Evolutionary conservation across 2,797 vertebrate genomes (phyloP), one percentile per base, ranked within the genome.

Genomic region (Trematomus bernacchii): DNA sequence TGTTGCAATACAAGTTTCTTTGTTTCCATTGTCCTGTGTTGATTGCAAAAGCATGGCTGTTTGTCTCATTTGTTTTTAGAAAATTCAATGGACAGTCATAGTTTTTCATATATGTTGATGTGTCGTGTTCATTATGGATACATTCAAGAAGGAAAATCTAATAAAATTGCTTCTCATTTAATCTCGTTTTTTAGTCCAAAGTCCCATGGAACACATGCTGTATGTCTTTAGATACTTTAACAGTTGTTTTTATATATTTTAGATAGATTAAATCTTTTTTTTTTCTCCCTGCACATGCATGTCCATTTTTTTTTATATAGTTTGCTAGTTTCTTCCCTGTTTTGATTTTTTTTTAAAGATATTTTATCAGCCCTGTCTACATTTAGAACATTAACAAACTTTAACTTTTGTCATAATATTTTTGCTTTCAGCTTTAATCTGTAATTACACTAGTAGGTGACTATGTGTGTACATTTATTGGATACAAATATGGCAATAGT

Each of bases 1-100:
- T 83, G 73, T 70, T 82, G 87, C 52, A 73, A 18, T 47, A 63
- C 85, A 81, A 79, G 82, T 90, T 90, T 66, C 33, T 48, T 27
- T 77, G 13, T 68, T 60, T 23, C 19, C 48, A 55, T 21, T 57
- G 55, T 66, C 6, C 10, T 43, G 40, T 71, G n/a, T 18, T 10
- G 14, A 48, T 46, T 21, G 14, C 46, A 70, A 6, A 27, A 37
- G 21, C 10, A n/a, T 57, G 27, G 18, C 10, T 60, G 11, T 54
- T 30, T 60, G 4, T 65, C 11, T 50, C 21, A 43, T 13, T 7
- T 7, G 13, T 33, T 13, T 7, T 7, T 10, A 27, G 9, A 10
- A 9, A 3, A 8, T 13, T 11, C 10, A 50, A 18, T 55, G 7
- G 4, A 33, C 16, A 23, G 40, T 37, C 18, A 12, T 10, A 27